phyloP scores from a whole-genome alignment of 2,888 invertebrate species.

The Sycophila texana region DNA sequence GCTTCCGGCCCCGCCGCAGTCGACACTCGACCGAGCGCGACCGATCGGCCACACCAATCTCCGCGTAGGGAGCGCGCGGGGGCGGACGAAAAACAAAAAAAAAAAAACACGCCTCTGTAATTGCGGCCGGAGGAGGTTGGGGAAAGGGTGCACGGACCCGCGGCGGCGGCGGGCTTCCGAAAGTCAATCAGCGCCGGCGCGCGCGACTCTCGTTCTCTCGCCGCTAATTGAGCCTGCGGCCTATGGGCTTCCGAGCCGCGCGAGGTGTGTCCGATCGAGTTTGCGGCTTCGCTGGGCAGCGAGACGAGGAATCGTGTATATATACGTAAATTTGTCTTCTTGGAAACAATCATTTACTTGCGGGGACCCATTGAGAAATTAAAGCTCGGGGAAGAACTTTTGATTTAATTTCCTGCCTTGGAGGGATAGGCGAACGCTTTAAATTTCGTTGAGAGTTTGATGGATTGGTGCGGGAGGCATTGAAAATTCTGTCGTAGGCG shows the following conservation, averaged over 20 bases:
- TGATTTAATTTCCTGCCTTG: too few relatives aligned
- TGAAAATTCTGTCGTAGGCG: too few relatives aligned
- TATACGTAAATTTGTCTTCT: not conserved
- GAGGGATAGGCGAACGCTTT: too few relatives aligned
- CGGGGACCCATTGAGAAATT: too few relatives aligned
- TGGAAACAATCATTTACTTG: not conserved
- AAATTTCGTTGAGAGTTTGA: too few relatives aligned
- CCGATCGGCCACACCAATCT: slow-evolving; percentile 59
- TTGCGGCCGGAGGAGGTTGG: not conserved
- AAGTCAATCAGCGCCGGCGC: slow-evolving; percentile 26
- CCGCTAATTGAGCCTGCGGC: not conserved
- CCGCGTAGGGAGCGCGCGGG: not conserved
- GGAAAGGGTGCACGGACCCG: not conserved
- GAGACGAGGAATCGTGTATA: not conserved
- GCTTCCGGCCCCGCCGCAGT: slow-evolving; percentile 55
- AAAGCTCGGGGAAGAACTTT: too few relatives aligned
- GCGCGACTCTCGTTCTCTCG: not conserved
- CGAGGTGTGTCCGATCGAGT: not conserved
- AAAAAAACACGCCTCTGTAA: not conserved
- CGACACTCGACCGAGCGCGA: slow-evolving; percentile 60
- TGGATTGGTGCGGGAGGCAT: too few relatives aligned
- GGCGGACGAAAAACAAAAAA: too few relatives aligned
- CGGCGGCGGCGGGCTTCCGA: not conserved
- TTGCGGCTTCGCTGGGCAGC: not conserved
- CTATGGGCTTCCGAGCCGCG: not conserved